A percentile compares a stretch with the other conserved stretches of the same genome.
phyloP scores from a whole-genome alignment of 2,113 vertebrate species.

The Psilopsiagon aymara region DNA sequence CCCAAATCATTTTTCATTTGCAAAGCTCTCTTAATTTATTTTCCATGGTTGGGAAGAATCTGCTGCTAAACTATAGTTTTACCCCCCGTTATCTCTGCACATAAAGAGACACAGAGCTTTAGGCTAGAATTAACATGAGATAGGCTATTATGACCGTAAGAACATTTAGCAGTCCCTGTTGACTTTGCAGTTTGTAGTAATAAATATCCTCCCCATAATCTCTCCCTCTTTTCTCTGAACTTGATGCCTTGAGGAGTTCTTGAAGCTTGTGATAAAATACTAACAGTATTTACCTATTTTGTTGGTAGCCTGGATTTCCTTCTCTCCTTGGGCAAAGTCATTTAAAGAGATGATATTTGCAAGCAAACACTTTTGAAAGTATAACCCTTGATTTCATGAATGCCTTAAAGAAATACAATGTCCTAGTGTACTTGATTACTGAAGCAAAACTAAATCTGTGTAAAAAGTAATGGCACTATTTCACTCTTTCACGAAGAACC shows the following conservation, averaged over 20 bases:
- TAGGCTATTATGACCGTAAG: conserved; percentile 88
- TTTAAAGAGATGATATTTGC: conserved; percentile 57
- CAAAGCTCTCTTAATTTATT: conserved; percentile 79
- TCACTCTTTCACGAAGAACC: background rate
- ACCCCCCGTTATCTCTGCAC: conserved; percentile 81
- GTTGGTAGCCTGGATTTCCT: conserved; percentile 38
- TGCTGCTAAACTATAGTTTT: conserved; percentile 73
- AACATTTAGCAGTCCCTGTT: conserved; percentile 91
- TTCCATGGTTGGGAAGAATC: conserved; percentile 72
- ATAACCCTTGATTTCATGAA: conserved; percentile 27
- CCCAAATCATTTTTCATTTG: conserved; percentile 75
- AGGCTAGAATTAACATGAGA: conserved; percentile 93
- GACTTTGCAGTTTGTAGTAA: conserved; percentile 86
- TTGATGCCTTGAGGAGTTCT: conserved; percentile 72
- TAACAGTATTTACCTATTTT: conserved; percentile 71
- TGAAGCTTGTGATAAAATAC: conserved; percentile 73
- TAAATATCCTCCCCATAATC: conserved; percentile 89
- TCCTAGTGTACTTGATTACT: background rate
- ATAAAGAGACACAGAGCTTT: conserved; percentile 85
- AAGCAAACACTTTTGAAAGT: conserved; percentile 51
- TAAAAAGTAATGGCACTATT: background rate
- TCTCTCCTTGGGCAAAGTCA: conserved; percentile 80
- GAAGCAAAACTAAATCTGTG: conserved; percentile 41
- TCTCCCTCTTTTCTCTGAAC: conserved; percentile 55
- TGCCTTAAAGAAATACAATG: conserved; percentile 40